phyloP scores from a whole-genome alignment of 2,113 vertebrate genomes.

The Gymnobelideus leadbeateri region DNA sequence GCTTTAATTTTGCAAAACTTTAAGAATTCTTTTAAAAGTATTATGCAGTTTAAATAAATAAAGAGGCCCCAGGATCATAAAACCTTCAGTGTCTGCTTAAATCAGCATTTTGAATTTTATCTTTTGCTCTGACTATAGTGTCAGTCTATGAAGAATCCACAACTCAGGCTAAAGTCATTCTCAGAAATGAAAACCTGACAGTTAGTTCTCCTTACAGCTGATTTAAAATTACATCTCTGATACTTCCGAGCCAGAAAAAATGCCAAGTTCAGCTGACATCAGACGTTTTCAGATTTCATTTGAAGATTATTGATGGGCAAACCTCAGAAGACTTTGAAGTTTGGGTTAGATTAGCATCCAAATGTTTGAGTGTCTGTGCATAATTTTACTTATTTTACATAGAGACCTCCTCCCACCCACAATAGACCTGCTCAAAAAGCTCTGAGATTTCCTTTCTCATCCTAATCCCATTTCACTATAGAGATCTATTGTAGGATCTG shows the following conservation, averaged over 20 bases:
- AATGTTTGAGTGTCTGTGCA: constrained; percentile 6
- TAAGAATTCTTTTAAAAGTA: constrained; percentile 48
- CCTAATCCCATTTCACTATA: not conserved
- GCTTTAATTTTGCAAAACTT: constrained; percentile 70
- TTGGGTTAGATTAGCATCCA: constrained; percentile 9
- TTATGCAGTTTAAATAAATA: constrained; percentile 69
- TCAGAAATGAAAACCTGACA: not conserved
- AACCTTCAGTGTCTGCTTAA: constrained; percentile 36
- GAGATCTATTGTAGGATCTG: not conserved
- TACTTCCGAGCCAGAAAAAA: constrained; percentile 33
- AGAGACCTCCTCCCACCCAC: not conserved
- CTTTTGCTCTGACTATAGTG: constrained; percentile 25
- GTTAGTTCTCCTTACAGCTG: not conserved
- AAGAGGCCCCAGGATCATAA: constrained; percentile 48
- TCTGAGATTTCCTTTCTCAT: not conserved
- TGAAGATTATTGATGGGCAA: constrained; percentile 41
- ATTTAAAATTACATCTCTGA: constrained; percentile 19
- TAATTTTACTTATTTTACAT: constrained; percentile 19
- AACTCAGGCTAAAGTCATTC: constrained; percentile 28
- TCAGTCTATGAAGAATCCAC: constrained; percentile 36
- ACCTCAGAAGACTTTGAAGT: constrained; percentile 17
- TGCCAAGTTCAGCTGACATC: constrained; percentile 8
- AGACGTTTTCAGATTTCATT: constrained; percentile 12
- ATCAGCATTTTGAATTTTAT: constrained; percentile 44
- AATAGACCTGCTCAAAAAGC: not conserved